Conservation (phyloP, 1,140 invertebrate species). For the Diorhabda carinulata region DNA sequence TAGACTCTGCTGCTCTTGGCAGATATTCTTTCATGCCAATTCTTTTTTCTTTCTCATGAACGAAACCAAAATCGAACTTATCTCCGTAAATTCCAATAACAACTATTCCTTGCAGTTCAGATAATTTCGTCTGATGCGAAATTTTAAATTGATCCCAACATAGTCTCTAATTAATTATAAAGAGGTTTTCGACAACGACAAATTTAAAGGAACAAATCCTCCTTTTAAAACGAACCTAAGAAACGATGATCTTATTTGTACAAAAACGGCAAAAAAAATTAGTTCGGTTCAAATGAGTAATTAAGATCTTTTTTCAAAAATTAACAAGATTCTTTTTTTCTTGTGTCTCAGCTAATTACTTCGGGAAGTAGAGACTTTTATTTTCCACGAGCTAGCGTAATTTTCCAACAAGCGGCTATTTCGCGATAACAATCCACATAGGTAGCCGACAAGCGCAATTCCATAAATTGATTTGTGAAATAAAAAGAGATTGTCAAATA, state of each 20-base stretch:
- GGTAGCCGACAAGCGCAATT: no score
- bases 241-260: slow-evolving; percentile 13
- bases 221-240: not conserved
- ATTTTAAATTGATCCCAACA: slow-evolving; percentile 12
- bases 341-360: slow-evolving; percentile 30
- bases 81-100: not conserved
- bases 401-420: no score
- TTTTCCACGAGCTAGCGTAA: no score
- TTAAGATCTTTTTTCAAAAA: slow-evolving; percentile 26
- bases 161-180: slow-evolving; percentile 14
- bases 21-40: no score
- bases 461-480: no score
- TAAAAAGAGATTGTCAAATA: no score
- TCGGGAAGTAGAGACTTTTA: no score
- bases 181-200: slow-evolving; percentile 7
- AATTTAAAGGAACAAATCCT: slow-evolving; percentile 15
- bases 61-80: not conserved
- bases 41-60: not conserved
- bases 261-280: slow-evolving; percentile 10
- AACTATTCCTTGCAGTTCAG: not conserved
- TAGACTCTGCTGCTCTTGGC: no score
- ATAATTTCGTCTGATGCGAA: not conserved
- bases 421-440: no score
- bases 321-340: slow-evolving; percentile 30
- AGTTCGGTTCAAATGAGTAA: slow-evolving; percentile 27